A percentile compares a stretch with the other conserved stretches of the same genome.
Conservation (phyloP, 2,797 vertebrate species). For the Halcyon chelicuti region DNA sequence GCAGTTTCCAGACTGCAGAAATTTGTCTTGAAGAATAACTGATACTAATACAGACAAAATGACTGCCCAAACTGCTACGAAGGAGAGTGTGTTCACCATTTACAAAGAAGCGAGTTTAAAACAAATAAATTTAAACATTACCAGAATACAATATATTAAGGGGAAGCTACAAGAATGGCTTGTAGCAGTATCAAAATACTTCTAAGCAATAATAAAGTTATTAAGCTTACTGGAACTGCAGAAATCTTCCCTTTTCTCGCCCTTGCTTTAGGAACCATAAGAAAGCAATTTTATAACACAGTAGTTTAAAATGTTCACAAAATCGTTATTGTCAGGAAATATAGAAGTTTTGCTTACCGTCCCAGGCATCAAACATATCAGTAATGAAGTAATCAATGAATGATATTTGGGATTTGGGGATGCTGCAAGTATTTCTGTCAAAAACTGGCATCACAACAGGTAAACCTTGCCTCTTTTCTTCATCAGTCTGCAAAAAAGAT, state of each 20-base stretch:
- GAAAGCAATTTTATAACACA: background rate
- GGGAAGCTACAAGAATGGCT: background rate
- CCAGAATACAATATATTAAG: background rate
- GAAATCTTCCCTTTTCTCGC: background rate
- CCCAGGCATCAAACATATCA: slow-evolving; percentile 98
- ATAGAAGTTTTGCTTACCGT: slow-evolving; percentile 82
- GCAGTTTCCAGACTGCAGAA: slow-evolving; percentile 13
- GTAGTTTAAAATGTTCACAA: background rate
- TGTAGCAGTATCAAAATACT: background rate
- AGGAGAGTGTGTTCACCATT: background rate
- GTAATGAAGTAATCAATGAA: slow-evolving; percentile 99
- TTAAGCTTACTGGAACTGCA: background rate
- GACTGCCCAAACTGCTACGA: background rate
- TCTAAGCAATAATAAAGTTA: slow-evolving; percentile 12
- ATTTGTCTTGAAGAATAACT: slow-evolving; percentile 10
- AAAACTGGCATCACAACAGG: slow-evolving; percentile 98
- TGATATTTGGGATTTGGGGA: slow-evolving; percentile 96
- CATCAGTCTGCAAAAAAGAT: slow-evolving; percentile 88
- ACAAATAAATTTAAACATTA: background rate
- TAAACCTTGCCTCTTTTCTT: slow-evolving; percentile 91
- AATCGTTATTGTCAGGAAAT: background rate
- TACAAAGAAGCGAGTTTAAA: background rate
- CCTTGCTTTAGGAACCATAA: background rate
- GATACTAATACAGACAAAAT: slow-evolving; percentile 5
- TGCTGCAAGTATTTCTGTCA: slow-evolving; percentile 96